Base-by-base conservation (phyloP, 1,140 invertebrate genomes). In the Onthophagus taurus region DNA sequence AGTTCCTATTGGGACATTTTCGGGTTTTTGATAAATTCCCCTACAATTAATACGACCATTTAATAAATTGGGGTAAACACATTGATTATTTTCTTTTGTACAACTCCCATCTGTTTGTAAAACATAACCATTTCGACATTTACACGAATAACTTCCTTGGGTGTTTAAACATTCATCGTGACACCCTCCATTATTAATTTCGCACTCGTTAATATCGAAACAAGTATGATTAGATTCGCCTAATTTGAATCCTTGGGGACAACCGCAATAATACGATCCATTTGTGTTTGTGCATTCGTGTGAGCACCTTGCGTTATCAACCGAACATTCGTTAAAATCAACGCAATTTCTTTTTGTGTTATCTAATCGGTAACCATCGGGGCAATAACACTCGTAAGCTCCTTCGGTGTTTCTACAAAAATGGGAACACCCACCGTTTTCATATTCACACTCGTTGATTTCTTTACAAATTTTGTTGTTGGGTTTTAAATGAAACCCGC, bases 271-370 rank as follows among this genome's bases (percentile, higher is more conserved):
- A 26, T 49, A 76, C 17, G 67, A 75, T 21, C 81, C 82, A 9
- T 75, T 70, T 7, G 75, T 73, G 54, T 85, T 84, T 38, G 77
- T 66, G 60, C 82, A 85, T 4, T 72, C 62, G 49, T 78, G 74
- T 26, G 72, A 72, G 58, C 82, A 85, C 1, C 76, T 78, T 1
- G 78, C 81, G 58, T 82, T 82, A 49, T 72, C 68, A 3, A 64
- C 54, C 5, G 54, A 52, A 60, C 83, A 85, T 60, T 85, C 81
- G 53, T 86, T 72, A 45, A 83, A 70, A 63, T 86, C 81, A 53
- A 67, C 49, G 49, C 71, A 74, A 17, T 53, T 60, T 38, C 53
- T 59, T 48, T 63, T 60, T 49, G 71, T 69, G 1, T 59, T 58
- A 4, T 59, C 50, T 4, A 77, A 55, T 12, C 60, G 50, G 59